A percentile compares a stretch with the other conserved stretches of the same genome.
These are phyloP conservation scores for Parelbella ahira DNA, from an alignment of 2,888 invertebrate genomes.

Conservation along the genomic window DNA sequence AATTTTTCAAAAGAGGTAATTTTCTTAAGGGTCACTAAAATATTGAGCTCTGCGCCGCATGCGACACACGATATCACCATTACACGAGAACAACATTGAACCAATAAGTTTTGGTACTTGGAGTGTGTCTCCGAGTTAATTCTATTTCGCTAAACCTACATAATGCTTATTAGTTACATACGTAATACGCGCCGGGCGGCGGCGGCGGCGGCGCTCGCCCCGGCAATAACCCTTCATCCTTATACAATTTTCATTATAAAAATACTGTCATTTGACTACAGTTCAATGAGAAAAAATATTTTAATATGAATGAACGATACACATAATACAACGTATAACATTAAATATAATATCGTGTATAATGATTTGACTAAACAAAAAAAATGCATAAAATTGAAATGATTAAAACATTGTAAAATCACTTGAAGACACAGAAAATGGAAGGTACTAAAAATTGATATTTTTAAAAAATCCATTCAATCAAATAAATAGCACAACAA, in stretches of 20 bases:
- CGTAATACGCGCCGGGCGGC: slow-evolving; percentile 50
- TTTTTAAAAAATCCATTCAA: slow-evolving; percentile 50
- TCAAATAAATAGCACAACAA: slow-evolving; percentile 78
- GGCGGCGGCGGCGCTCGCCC: slow-evolving; percentile 30
- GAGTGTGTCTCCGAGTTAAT: slow-evolving; percentile 70
- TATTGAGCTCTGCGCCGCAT: slow-evolving; percentile 78
- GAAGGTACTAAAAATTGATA: slow-evolving; percentile 74
- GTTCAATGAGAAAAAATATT: slow-evolving; percentile 76
- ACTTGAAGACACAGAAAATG: slow-evolving; percentile 71
- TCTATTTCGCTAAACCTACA: slow-evolving; percentile 80
- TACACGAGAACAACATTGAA: slow-evolving; percentile 78
- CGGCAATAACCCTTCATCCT: slow-evolving; percentile 70
- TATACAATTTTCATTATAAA: slow-evolving; percentile 79
- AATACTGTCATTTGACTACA: slow-evolving; percentile 82
- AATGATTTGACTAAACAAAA: slow-evolving; percentile 78
- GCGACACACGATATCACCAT: slow-evolving; percentile 77
- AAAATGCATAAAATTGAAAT: slow-evolving; percentile 80
- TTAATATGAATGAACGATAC: slow-evolving; percentile 70
- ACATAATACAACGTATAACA: slow-evolving; percentile 74
- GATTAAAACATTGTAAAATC: slow-evolving; percentile 73
- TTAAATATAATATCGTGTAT: slow-evolving; percentile 75
- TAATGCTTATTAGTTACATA: slow-evolving; percentile 79
- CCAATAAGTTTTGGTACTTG: slow-evolving; percentile 79
- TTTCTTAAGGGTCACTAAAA: slow-evolving; percentile 80
- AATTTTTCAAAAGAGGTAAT: slow-evolving; percentile 81